Percentiles rank a stretch among this genome's conserved stretches.
Evolutionary conservation across 2,888 invertebrate genomes (phyloP).

Genomic region (Pediacus dermestoides): DNA sequence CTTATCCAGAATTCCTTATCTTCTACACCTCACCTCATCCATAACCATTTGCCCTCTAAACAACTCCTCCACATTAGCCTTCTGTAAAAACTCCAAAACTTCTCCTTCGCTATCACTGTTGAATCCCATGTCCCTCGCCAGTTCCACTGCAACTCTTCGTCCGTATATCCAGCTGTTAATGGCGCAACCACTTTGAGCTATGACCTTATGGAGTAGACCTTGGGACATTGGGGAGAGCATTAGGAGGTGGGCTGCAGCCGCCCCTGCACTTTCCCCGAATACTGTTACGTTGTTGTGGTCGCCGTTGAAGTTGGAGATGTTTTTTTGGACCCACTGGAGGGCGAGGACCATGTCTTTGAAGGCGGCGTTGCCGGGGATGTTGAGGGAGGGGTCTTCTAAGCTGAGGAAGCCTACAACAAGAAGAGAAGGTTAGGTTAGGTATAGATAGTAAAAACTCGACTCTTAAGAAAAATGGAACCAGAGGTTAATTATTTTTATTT

Average conservation of each 20-base stretch:
- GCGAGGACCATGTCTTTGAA: slow-evolving; percentile 53
- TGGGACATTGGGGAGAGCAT: slow-evolving; percentile 52
- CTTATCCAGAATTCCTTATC: too few relatives aligned
- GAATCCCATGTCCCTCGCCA: slow-evolving; percentile 25
- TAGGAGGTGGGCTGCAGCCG: slow-evolving; percentile 50
- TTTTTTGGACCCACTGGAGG: slow-evolving; percentile 52
- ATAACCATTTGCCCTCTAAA: slow-evolving; percentile 17
- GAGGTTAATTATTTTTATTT: too few relatives aligned
- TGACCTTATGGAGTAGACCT: slow-evolving; percentile 39
- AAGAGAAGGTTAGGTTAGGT: too few relatives aligned
- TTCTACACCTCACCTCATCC: slow-evolving; percentile 7
- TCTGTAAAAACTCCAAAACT: slow-evolving; percentile 44
- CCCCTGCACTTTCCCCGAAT: slow-evolving; percentile 54
- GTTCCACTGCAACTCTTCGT: slow-evolving; percentile 10
- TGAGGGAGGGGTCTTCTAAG: slow-evolving; percentile 47
- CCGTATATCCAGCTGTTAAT: slow-evolving; percentile 35
- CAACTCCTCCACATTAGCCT: slow-evolving; percentile 38
- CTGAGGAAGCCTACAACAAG: slow-evolving; percentile 54
- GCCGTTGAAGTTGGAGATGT: slow-evolving; percentile 51
- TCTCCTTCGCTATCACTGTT: slow-evolving; percentile 41
- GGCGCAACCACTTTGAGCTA: slow-evolving; percentile 43
- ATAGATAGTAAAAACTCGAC: too few relatives aligned
- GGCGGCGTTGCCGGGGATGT: slow-evolving; percentile 53
- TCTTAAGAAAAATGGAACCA: too few relatives aligned
- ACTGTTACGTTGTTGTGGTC: slow-evolving; percentile 53